Evolutionary conservation across 2,797 vertebrate genomes (phyloP), one percentile per base, ranked within the genome.

Genomic region (Poeciliopsis infans): DNA sequence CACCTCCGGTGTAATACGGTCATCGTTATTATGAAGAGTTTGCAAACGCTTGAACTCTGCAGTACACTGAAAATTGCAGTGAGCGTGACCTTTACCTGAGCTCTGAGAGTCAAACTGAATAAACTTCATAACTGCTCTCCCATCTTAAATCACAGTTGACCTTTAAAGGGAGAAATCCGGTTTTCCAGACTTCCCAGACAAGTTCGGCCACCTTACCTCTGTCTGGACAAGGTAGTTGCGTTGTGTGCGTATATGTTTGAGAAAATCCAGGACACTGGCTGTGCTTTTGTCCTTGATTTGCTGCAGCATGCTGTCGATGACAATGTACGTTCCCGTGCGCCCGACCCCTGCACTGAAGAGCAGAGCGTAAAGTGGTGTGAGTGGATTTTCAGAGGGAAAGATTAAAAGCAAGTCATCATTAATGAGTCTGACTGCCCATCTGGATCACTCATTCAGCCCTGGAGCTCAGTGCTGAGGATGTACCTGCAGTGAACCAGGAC

Each of bases 191-290:
- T 36, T 25, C 23, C 75, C 72, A 57, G 72, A 70, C 5, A 28
- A 77, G 61, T 73, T 28, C 1, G 16, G 41, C 7, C 25, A 46
- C 41, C 90, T 92, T 95, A 99, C 98, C 98, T 99, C 98, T 15
- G 98, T 99, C 95, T 99, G 98, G 95, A 99, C 98, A 91, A 99
- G 97, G 96, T 99, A 99, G 97, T 99, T 99, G 79, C 98, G 97
- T 96, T 99, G 98, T 87, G 98, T 98, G 95, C 98, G 97, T 95
- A 99, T 99, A 88, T 99, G 98, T 96, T 99, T 99, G 93, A 99
- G 97, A 90, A 99, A 99, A 84, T 97, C 98, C 93, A 99, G 96
- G 94, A 97, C 96, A 45, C 98, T 99, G 90, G 98, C 97, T 93
- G 97, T 98, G 97, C 97, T 97, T 96, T 99, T 99, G 95, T 99